A percentile compares a stretch with the other conserved stretches of the same genome.
phyloP scores from a whole-genome alignment of 2,888 invertebrate genomes.

The Nephrotoma appendiculata region DNA sequence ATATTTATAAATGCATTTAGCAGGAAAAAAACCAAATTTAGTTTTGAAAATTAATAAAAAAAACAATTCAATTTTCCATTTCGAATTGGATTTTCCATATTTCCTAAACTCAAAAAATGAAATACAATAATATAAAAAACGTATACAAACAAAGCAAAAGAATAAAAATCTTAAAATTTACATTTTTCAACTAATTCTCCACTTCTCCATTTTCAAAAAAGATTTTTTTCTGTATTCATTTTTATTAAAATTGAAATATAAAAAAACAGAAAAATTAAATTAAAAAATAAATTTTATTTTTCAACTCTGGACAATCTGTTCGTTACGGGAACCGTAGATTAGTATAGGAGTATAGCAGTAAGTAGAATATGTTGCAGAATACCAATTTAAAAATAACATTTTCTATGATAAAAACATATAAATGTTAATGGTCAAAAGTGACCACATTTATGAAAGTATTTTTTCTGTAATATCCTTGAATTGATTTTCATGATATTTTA shows the following conservation, averaged over 20 bases:
- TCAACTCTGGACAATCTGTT: background rate
- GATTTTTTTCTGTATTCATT: background rate
- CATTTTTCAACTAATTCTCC: background rate
- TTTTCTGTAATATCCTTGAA: no score
- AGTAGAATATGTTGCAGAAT: background rate
- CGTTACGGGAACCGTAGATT: background rate
- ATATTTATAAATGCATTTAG: background rate
- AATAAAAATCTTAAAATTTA: background rate
- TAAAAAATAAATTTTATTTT: background rate
- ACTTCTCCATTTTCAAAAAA: background rate
- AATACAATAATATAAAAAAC: background rate
- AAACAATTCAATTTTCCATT: background rate
- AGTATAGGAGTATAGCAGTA: background rate
- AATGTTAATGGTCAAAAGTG: background rate
- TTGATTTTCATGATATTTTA: no score
- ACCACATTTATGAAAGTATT: no score
- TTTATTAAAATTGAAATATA: background rate
- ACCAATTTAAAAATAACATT: background rate
- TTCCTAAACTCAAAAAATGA: background rate
- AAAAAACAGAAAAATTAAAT: background rate
- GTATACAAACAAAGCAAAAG: background rate
- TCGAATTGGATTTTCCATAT: background rate
- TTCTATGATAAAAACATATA: background rate
- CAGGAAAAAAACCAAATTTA: background rate
- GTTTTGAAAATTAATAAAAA: background rate